phyloP scores from a whole-genome alignment of 1,140 invertebrate species.

The Diorhabda sublineata region DNA sequence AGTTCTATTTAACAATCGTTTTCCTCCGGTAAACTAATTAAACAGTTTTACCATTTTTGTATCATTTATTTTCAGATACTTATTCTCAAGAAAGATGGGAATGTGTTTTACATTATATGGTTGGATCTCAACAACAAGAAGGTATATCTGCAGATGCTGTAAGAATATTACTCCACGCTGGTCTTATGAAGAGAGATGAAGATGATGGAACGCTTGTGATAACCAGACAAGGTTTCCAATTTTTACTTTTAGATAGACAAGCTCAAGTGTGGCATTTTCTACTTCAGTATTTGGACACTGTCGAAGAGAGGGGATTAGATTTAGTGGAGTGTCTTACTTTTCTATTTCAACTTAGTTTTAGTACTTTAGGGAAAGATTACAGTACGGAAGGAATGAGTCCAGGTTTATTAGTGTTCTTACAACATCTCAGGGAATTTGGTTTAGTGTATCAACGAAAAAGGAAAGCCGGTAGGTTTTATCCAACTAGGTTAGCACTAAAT shows the following conservation, averaged over 20 bases:
- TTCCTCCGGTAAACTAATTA: too few species aligned
- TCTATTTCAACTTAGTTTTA: conserved; percentile 94
- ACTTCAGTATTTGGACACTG: conserved; percentile 90
- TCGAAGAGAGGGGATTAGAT: conserved; percentile 77
- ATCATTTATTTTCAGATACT: conserved; percentile 56
- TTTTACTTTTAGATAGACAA: conserved; percentile 86
- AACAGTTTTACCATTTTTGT: too few species aligned
- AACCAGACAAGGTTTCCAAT: conserved; percentile 92
- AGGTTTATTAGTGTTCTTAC: conserved; percentile 82
- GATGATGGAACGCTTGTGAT: conserved; percentile 81
- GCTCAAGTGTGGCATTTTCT: conserved; percentile 97
- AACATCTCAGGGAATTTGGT: conserved; percentile 95
- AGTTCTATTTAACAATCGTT: too few species aligned
- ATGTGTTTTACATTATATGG: conserved; percentile 95
- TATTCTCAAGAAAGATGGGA: conserved; percentile 95
- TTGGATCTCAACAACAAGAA: conserved; percentile 80
- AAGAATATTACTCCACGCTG: conserved; percentile 83
- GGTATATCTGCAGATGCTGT: conserved; percentile 92
- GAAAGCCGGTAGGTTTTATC: conserved; percentile 90
- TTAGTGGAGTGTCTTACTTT: conserved; percentile 90
- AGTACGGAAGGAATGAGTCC: conserved; percentile 92
- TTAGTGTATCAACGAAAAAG: conserved; percentile 94
- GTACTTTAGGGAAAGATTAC: conserved; percentile 94
- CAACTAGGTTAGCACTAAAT: conserved; percentile 87
- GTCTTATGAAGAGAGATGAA: conserved; percentile 85